phyloP scores from a whole-genome alignment of 2,888 invertebrate genomes.

The Drosophila borealis region DNA sequence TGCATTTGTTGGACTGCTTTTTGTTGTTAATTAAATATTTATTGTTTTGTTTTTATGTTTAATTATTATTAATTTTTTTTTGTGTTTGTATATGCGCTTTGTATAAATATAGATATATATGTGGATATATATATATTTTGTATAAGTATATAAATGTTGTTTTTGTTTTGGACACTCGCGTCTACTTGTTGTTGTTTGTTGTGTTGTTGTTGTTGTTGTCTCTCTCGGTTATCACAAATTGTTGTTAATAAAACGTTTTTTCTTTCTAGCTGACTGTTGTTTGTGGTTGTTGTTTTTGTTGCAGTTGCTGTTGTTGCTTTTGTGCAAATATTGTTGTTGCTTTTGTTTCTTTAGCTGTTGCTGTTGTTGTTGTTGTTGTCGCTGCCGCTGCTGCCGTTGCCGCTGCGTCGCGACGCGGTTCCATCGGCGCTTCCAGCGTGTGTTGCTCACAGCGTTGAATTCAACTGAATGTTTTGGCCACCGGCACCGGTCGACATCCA shows the following conservation, averaged over 20 bases:
- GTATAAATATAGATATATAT: conserved; percentile 49
- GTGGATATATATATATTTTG: conserved; percentile 19
- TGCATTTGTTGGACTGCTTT: conserved; percentile 76
- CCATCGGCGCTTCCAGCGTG: conserved; percentile 69
- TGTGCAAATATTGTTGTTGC: conserved; percentile 17
- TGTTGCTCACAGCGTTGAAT: conserved; percentile 73
- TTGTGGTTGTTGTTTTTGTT: conserved; percentile 39
- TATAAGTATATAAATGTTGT: conserved; percentile 49
- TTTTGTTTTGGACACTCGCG: conserved; percentile 52
- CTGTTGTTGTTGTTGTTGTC: conserved; percentile 29
- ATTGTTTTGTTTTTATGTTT: conserved; percentile 27
- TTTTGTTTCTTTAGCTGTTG: conserved; percentile 22
- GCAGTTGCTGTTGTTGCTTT: conserved; percentile 20
- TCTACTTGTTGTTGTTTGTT: conserved; percentile 33
- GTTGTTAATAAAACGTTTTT: conserved; percentile 55
- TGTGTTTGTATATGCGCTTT: conserved; percentile 46
- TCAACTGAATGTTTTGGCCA: conserved; percentile 72
- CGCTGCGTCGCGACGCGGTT: conserved; percentile 66
- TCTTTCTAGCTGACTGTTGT: conserved; percentile 32
- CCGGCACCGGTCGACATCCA: conserved; percentile 72
- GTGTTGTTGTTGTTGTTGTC: conserved; percentile 33
- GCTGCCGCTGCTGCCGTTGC: conserved; percentile 56
- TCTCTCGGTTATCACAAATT: conserved; percentile 66
- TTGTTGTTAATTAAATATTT: conserved; percentile 43
- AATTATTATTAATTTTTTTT: conserved; percentile 29